Evolutionary conservation across 2,113 vertebrate genomes (phyloP), one percentile per base, ranked within the genome.

Genomic region (Dissostichus mawsoni): DNA sequence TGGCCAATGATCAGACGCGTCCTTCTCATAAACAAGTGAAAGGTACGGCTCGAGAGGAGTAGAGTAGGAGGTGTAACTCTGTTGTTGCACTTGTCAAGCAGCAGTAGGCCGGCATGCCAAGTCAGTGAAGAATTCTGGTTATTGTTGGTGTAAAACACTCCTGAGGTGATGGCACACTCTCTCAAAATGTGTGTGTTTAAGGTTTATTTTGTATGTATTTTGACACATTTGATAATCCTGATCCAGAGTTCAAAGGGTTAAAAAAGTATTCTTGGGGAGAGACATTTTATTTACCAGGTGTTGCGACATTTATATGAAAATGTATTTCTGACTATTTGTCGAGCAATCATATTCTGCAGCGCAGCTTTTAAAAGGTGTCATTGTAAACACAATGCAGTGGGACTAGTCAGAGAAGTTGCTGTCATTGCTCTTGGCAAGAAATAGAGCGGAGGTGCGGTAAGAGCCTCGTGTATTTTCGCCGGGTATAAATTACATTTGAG

Each of bases 1-100:
- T 85, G 71, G 84, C 85, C 78, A 17, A 6, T 50, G 66, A 89
- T 89, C 72, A 79, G 51, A 89, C 63, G 44, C 64, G 23, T 75
- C 45, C 59, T 74, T 85, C 78, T 82, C 51, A 62, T 20, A 79
- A 80, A 87, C 72, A 80, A 8, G 51, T 68, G 74, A 79, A 82
- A 81, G 76, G 76, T 74, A 72, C 51, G 9, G 17, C 63, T 80
- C 36, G 36, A 84, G 76, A 74, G 52, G 64, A 84, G 78, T 56
- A 20, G 80, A 76, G 72, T 45, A 59, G 77, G 57, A 77, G 74
- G 81, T 69, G 74, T 72, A 74, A 64, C 29, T 8, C 36, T 72
- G 58, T 66, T 59, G 63, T 58, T 44, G 70, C 58, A 59, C 58
- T 79, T 82, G 78, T 86, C 78, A 56, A 50, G 45, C 50, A 61